These are phyloP conservation scores for Mimachlamys varia DNA, from an alignment of 2,888 invertebrate species.

Conservation along the genomic window DNA sequence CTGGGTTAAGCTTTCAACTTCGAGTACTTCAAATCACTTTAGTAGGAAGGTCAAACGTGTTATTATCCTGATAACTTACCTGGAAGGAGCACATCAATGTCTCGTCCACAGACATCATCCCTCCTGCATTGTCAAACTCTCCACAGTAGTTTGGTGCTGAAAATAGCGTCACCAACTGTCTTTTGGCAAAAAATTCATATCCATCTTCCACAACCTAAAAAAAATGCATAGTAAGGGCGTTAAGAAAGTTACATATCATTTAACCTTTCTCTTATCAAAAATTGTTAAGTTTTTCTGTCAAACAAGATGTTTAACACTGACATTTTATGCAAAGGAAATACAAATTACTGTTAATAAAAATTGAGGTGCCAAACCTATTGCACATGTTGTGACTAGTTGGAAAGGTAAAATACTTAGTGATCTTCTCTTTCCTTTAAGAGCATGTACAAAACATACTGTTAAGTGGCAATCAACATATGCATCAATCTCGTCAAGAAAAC, in stretches of 20 bases:
- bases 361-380: not conserved
- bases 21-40: not conserved
- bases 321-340: too few species aligned
- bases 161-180: constrained; percentile 98
- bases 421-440: not conserved
- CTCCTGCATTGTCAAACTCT: constrained; percentile 92
- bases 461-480: too few species aligned
- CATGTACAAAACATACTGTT: too few species aligned
- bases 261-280: too few species aligned
- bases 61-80: constrained; percentile 83
- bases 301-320: too few species aligned
- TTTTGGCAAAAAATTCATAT: constrained; percentile 99
- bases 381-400: too few species aligned
- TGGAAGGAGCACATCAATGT: constrained; percentile 99
- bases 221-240: not conserved
- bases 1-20: not conserved
- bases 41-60: not conserved
- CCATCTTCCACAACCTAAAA: constrained; percentile 96
- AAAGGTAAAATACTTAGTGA: too few species aligned
- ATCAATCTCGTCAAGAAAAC: too few species aligned
- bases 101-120: constrained; percentile 99
- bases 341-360: too few species aligned
- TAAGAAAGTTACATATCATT: too few species aligned
- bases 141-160: constrained; percentile 98
- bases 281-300: too few species aligned